phyloP scores from a whole-genome alignment of 2,888 invertebrate species.

The Pherbina coryleti region DNA sequence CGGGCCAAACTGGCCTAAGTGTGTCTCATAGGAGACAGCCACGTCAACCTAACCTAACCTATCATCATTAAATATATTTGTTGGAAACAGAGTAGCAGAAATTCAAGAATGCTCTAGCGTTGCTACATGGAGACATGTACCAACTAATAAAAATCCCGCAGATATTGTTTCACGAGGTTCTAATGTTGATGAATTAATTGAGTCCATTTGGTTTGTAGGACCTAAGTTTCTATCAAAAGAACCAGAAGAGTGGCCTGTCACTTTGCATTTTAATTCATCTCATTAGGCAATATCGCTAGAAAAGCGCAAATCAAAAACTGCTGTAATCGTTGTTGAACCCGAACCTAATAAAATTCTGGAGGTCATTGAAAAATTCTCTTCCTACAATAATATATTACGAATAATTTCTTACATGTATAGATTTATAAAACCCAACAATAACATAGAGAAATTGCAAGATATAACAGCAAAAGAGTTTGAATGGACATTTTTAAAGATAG shows the following conservation, averaged over 20 bases:
- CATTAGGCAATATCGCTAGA: not conserved
- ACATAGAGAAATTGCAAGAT: not conserved
- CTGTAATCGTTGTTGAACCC: not conserved
- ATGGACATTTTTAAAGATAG: not conserved
- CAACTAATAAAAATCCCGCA: not conserved
- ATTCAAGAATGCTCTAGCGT: not conserved
- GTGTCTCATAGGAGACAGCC: no score
- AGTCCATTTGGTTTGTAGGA: not conserved
- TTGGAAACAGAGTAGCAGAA: not conserved
- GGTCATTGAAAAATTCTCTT: not conserved
- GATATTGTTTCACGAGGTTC: not conserved
- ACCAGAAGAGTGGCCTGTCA: not conserved
- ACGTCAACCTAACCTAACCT: no score
- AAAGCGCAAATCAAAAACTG: not conserved
- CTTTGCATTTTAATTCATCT: not conserved
- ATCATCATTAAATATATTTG: not conserved
- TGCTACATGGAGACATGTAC: not conserved
- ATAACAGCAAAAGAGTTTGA: not conserved
- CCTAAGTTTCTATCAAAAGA: not conserved
- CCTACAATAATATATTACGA: constrained; percentile 19
- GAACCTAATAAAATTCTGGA: not conserved
- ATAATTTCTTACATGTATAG: constrained; percentile 4
- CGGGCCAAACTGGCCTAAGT: no score
- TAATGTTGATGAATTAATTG: not conserved
- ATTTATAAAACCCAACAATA: not conserved